Conservation (phyloP, 2,797 vertebrate genomes). For the Coccyzus lansbergi region DNA sequence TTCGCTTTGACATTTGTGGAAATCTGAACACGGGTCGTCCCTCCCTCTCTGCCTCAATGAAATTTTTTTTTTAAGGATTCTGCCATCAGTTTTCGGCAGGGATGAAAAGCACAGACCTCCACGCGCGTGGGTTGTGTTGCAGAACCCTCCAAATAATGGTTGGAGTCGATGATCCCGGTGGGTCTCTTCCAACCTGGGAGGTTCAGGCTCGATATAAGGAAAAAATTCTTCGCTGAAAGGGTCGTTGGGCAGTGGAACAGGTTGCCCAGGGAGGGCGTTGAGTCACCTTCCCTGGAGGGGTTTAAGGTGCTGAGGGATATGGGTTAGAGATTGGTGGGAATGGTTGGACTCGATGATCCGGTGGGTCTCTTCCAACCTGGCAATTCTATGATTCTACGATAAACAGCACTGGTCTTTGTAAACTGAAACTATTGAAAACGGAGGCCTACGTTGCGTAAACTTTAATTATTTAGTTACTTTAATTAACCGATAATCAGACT, state of each 20-base stretch:
- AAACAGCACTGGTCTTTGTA: not conserved
- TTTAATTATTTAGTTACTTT: slow-evolving; percentile 67
- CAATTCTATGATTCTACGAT: no score
- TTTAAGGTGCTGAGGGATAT: no score
- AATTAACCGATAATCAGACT: slow-evolving; percentile 56
- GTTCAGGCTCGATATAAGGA: no score
- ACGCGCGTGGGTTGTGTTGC: not conserved
- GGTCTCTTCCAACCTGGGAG: no score
- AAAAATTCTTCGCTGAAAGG: no score
- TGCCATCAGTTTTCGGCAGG: slow-evolving; percentile 30
- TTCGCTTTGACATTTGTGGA: slow-evolving; percentile 74
- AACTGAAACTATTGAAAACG: not conserved
- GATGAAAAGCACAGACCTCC: not conserved
- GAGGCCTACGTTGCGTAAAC: slow-evolving; percentile 33
- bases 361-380: no score
- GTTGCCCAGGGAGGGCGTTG: no score
- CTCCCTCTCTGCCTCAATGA: slow-evolving; percentile 60
- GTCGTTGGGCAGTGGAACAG: no score
- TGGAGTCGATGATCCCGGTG: no score
- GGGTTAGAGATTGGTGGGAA: no score
- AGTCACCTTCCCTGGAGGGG: no score
- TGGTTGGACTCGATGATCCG: no score
- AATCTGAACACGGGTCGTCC: slow-evolving; percentile 70
- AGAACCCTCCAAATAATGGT: not conserved
- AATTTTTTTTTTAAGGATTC: not conserved